Evolutionary conservation across 2,888 invertebrate genomes (phyloP).

Genomic region (Macaria notata): DNA sequence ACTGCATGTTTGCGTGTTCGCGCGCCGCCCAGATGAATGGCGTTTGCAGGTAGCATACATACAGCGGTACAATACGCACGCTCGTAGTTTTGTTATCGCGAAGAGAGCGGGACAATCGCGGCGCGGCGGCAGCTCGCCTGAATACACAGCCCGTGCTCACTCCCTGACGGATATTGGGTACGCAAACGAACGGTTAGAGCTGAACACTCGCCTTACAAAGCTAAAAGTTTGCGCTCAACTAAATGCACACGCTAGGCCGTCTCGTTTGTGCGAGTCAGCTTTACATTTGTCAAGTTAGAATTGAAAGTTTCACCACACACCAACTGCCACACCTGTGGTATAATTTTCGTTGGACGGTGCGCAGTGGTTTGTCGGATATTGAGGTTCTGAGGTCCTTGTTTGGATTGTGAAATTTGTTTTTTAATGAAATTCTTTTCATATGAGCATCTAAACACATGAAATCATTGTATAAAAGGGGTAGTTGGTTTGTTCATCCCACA

Average conservation of each 20-base stretch:
- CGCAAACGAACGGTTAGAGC: slow-evolving; percentile 60
- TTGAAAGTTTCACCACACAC: slow-evolving; percentile 44
- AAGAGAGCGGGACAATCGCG: slow-evolving; percentile 47
- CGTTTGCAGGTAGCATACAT: slow-evolving; percentile 14
- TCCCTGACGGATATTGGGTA: slow-evolving; percentile 67
- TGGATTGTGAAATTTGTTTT: no score
- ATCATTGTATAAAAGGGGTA: no score
- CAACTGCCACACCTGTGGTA: slow-evolving; percentile 43
- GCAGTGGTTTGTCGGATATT: not conserved
- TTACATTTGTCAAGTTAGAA: slow-evolving; percentile 63
- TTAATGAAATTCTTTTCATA: no score
- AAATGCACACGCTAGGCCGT: slow-evolving; percentile 60
- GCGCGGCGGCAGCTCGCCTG: slow-evolving; percentile 40
- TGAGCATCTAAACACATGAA: no score
- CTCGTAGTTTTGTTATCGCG: slow-evolving; percentile 62
- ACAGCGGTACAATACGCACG: slow-evolving; percentile 45
- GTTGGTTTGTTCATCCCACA: no score
- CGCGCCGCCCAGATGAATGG: slow-evolving; percentile 38
- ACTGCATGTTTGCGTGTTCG: slow-evolving; percentile 49
- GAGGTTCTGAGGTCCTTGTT: no score
- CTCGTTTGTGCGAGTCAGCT: slow-evolving; percentile 60
- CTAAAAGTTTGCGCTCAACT: slow-evolving; percentile 70
- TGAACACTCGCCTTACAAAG: slow-evolving; percentile 69
- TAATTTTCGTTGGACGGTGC: slow-evolving; percentile 8
- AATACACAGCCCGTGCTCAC: slow-evolving; percentile 58